Base-by-base conservation (phyloP, 2,888 invertebrate species). In the Thymelicus acteon region DNA sequence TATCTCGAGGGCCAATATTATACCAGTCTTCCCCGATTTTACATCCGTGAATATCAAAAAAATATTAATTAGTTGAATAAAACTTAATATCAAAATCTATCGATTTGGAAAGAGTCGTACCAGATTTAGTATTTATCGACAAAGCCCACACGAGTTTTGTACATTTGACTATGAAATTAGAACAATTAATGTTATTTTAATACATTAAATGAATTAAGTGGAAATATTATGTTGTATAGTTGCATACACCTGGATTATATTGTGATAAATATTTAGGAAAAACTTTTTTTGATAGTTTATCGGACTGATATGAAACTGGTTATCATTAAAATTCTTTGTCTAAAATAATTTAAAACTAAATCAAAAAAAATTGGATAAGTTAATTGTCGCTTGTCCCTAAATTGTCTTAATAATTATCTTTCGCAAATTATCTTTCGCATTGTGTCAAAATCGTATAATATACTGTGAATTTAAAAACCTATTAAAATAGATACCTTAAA, bases 21-120 rank as follows among this genome's bases (percentile, higher is more conserved):
- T 71, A 60, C 44, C 58, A 68, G 54, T 71, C 71, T 68, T 71
- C 69, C 71, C 65, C 48, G 58, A 44, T 73, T 48, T 52, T 69
- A 61, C 40, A 67, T 40, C 52, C 12, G 19, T 13, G 4, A 62
- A 31, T 44, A 44, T 40, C 24, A 12, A 12, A 44, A 44, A 44
- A 44, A 2, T 31, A 2, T 31, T 2, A 12, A 44, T 44, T 12
- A 6, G 7, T 44, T 44, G 12, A 44, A 44, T 44, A 12, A 44
- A 12, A 12, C 44, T 31, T 10, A 44, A 40, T 8, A 44, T 44
- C 12, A 44, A 44, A 44, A 60, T 19, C 3, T 60, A 60, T 44
- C 24, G n/a, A 37, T 39, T 58, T 52, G n/a, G 6, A 61, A 61
- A 61, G 2, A n/a, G 57, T 63, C 62, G 40, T 60, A 69, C 40